These are phyloP conservation scores for Coptodon rendalli DNA, from an alignment of 2,113 vertebrate genomes.

Conservation along the genomic window DNA sequence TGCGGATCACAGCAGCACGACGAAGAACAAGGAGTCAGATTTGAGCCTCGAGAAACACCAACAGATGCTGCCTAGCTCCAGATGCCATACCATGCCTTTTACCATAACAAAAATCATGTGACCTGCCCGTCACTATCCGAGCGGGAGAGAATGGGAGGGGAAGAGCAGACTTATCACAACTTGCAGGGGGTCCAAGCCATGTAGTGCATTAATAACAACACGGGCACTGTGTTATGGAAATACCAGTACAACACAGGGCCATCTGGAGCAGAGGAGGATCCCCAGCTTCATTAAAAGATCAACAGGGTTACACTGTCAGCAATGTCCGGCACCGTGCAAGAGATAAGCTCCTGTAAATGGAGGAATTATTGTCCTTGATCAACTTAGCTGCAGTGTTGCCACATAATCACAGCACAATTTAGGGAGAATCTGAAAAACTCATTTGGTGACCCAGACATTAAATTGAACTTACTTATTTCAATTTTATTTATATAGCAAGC, in stretches of 20 bases:
- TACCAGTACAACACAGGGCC: constrained; percentile 26
- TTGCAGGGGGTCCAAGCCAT: constrained; percentile 4
- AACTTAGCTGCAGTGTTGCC: not conserved
- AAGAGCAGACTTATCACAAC: constrained; percentile 11
- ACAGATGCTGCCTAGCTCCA: constrained; percentile 48
- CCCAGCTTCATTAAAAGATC: constrained; percentile 57
- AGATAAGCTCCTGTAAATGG: constrained; percentile 55
- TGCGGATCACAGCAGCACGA: not conserved
- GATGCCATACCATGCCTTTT: constrained; percentile 31
- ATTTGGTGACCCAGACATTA: not conserved
- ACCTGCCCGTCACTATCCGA: constrained; percentile 20
- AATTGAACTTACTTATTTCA: not conserved
- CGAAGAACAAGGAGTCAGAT: constrained; percentile 6
- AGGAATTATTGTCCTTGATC: constrained; percentile 22
- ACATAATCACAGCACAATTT: not conserved
- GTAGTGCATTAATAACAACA: constrained; percentile 29
- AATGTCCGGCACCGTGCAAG: constrained; percentile 1
- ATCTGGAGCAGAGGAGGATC: constrained; percentile 56
- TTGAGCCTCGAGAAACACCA: constrained; percentile 30
- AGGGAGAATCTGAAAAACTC: not conserved
- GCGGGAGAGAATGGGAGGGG: not conserved
- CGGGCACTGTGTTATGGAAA: not conserved
- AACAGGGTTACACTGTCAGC: constrained; percentile 26
- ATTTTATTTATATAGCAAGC: not conserved
- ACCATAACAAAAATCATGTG: constrained; percentile 45